Evolutionary conservation across 2,888 invertebrate species (phyloP).

Genomic region (Cinara cedri): DNA sequence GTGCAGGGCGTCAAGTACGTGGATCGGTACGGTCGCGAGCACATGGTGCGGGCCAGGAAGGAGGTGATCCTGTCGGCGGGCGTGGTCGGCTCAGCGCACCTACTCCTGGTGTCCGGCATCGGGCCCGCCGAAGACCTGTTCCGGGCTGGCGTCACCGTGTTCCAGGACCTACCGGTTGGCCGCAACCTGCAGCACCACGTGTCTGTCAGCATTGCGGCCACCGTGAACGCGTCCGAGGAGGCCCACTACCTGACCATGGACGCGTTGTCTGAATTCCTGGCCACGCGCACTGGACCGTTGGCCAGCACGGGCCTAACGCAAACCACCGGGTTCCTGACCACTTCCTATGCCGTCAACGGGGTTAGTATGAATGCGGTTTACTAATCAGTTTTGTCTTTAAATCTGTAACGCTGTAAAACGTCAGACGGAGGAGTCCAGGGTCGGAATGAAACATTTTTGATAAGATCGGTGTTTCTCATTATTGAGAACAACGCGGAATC

Average conservation of each 20-base stretch:
- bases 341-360: conserved; percentile 61
- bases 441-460: no score
- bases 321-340: conserved; percentile 63
- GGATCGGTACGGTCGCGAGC: conserved; percentile 61
- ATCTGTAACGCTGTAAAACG: no score
- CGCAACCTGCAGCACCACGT: conserved; percentile 68
- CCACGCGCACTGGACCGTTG: conserved; percentile 63
- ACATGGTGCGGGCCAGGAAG: conserved; percentile 68
- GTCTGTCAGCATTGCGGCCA: conserved; percentile 62
- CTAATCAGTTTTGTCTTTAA: no score
- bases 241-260: conserved; percentile 60
- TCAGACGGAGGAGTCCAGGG: no score
- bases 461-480: no score
- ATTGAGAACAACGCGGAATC: no score
- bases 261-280: conserved; percentile 62
- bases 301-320: conserved; percentile 65
- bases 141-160: conserved; percentile 64
- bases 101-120: conserved; percentile 74
- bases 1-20: conserved; percentile 82
- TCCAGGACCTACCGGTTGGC: conserved; percentile 67
- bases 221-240: conserved; percentile 57
- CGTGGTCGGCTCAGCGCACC: conserved; percentile 71
- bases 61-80: conserved; percentile 74
- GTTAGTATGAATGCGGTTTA: neutral
- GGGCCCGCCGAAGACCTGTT: conserved; percentile 67